Conservation (phyloP, 2,113 vertebrate genomes). For the Rhineura floridana region DNA sequence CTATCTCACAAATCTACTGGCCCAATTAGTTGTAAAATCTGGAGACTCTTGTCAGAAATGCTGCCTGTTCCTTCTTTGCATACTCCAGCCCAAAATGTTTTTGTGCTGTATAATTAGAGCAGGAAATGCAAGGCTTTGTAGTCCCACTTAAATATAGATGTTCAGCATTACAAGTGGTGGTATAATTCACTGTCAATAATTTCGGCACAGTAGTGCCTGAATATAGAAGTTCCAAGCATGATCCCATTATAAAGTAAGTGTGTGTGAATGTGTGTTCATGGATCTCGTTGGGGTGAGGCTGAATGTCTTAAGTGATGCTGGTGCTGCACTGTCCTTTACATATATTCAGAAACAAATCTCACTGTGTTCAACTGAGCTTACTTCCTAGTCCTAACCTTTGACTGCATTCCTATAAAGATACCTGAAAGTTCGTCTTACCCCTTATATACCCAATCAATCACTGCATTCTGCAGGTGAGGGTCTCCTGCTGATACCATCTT, state of each 20-base stretch:
- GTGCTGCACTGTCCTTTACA: background rate
- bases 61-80: background rate
- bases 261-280: background rate
- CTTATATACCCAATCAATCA: too few relatives aligned
- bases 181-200: background rate
- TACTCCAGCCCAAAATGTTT: background rate
- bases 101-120: conserved; percentile 8
- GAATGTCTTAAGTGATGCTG: background rate
- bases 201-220: background rate
- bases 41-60: background rate
- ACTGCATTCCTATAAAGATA: too few relatives aligned
- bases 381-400: background rate
- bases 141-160: background rate
- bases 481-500: too few relatives aligned
- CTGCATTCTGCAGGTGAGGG: too few relatives aligned
- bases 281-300: background rate
- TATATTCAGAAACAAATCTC: background rate
- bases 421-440: too few relatives aligned
- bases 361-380: background rate
- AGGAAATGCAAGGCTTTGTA: background rate
- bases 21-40: conserved; percentile 18
- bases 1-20: background rate
- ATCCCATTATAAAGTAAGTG: background rate
- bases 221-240: background rate
- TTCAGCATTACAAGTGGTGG: background rate